A percentile compares a stretch with the other conserved stretches of the same genome.
Conservation (phyloP, 2,888 invertebrate species). For the Parnassius apollo region DNA sequence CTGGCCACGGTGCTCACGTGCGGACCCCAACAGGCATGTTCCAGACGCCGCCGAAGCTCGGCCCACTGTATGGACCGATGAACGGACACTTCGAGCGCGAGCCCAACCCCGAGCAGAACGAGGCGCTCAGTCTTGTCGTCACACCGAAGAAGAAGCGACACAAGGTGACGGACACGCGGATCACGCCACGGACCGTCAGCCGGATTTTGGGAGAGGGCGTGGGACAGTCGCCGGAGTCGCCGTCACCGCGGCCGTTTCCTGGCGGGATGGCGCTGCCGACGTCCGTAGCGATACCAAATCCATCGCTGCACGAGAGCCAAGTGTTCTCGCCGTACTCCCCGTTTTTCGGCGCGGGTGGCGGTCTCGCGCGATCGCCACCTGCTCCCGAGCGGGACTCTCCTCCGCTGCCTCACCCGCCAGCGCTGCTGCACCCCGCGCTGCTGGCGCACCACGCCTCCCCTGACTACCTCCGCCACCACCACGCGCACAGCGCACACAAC, state of each 20-base stretch:
- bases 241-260: constrained; percentile 88
- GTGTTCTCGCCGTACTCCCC: constrained; percentile 96
- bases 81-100: constrained; percentile 84
- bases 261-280: constrained; percentile 96
- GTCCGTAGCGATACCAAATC: constrained; percentile 97
- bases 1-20: constrained; percentile 68
- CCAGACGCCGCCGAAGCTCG: constrained; percentile 91
- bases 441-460: constrained; percentile 91
- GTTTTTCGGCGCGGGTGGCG: constrained; percentile 87
- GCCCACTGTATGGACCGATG: constrained; percentile 84
- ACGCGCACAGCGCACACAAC: constrained; percentile 87
- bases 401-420: constrained; percentile 91
- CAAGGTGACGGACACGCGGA: constrained; percentile 97
- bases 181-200: constrained; percentile 94
- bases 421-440: constrained; percentile 92
- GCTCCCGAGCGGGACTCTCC: constrained; percentile 89
- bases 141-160: constrained; percentile 98
- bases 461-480: constrained; percentile 89
- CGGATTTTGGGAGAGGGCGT: constrained; percentile 91
- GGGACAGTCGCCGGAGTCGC: constrained; percentile 86
- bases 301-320: constrained; percentile 96
- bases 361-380: constrained; percentile 79
- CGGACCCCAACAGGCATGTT: constrained; percentile 88
- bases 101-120: constrained; percentile 92
- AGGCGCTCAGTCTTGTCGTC: constrained; percentile 96